Percentiles rank a stretch among this genome's conserved stretches.
phyloP scores from a whole-genome alignment of 2,797 vertebrate genomes.

The Crotalus adamanteus region DNA sequence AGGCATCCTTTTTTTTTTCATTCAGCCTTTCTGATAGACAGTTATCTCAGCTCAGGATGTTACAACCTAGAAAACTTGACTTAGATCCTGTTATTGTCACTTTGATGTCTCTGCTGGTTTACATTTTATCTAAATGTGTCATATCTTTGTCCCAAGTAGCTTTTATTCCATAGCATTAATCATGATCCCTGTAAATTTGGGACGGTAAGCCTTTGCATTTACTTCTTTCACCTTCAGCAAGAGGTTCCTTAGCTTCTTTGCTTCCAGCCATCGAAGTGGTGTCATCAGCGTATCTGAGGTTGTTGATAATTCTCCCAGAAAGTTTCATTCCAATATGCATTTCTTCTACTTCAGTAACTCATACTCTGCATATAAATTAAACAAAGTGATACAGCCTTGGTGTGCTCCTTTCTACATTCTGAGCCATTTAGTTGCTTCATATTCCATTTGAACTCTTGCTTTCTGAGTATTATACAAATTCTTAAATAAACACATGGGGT shows the following conservation, averaged over 20 bases:
- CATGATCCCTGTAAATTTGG: background rate
- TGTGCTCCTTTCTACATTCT: too few species aligned
- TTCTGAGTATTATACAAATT: too few species aligned
- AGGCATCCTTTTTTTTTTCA: background rate
- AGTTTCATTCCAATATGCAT: too few species aligned
- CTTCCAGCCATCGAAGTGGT: background rate
- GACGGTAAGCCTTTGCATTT: background rate
- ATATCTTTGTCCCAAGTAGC: background rate
- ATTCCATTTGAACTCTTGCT: too few species aligned
- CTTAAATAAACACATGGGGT: too few species aligned
- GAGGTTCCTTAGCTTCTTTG: background rate
- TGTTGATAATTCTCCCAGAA: background rate
- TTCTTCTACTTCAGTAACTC: too few species aligned
- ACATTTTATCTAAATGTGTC: background rate
- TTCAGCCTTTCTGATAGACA: background rate
- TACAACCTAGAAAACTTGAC: background rate
- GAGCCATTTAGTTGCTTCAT: too few species aligned
- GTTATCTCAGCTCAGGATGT: background rate
- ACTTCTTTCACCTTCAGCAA: background rate
- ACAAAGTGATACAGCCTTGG: too few species aligned
- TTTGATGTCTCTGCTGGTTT: background rate
- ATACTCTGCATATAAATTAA: too few species aligned
- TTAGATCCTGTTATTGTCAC: background rate
- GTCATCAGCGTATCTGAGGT: background rate
- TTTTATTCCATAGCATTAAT: background rate